Evolutionary conservation across 2,888 invertebrate species (phyloP), one percentile per base, ranked within the genome.

Genomic region (Dusona sp.): DNA sequence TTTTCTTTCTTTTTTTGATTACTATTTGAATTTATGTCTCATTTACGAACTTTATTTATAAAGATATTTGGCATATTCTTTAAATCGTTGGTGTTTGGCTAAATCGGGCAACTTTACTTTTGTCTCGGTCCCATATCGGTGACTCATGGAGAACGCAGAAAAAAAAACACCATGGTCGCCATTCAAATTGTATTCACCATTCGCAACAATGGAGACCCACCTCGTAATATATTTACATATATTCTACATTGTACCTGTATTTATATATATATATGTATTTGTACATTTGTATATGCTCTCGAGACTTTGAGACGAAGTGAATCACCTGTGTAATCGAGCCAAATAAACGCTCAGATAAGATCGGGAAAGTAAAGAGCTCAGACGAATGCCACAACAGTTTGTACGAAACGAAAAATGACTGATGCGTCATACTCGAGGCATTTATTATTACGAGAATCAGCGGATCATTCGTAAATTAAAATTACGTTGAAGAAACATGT

Each of bases 241-340:
- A 51, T 36, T 13, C 16, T 61, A 48, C 19, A 51, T 25, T 25
- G 48, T 25, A 25, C n/a, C 38, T 48, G 29, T 48, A 22, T 13
- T 3, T 33, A 4, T 9, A 9, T 22, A 54, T 22, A 54, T 3
- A 22, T 7, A 51, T 51, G 6, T 54, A n/a, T 54, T 8, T 25
- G 6, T 25, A 19, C 29, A 25, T 13, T 13, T 57, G 0, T 57
- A 29, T 57, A 61, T 61, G 67, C 54, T 83, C 73, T 73, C 54
- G 67, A 22, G 79, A 78, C 22, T 78, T 36, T 61, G 54, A 33
- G 64, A 54, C 16, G 45, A 80, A 64, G 80, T 72, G 84, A 84
- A 84, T 84, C 84, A 84, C 84, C 84, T 84, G 84, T 84, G 84
- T 84, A 84, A 84, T 80, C 84, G 84, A 80, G 84, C 80, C 84